These are phyloP conservation scores for Aphis gossypii DNA, from an alignment of 1,140 invertebrate species.

Conservation along the genomic window DNA sequence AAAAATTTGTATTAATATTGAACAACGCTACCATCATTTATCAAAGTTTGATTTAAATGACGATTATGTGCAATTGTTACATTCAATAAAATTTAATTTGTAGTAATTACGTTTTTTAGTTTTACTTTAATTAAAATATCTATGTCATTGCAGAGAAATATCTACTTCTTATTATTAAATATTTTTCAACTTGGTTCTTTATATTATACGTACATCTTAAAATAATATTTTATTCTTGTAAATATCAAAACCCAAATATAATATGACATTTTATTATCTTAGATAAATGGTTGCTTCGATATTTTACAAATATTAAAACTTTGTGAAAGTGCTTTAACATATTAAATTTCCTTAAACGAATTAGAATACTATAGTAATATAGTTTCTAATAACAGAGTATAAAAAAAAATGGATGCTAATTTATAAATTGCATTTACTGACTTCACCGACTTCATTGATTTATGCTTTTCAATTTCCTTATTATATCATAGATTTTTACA, in stretches of 20 bases:
- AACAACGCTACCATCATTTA: neutral
- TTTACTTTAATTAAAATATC: neutral
- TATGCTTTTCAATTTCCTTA: neutral
- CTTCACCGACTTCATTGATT: neutral
- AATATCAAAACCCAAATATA: neutral
- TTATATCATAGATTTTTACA: neutral
- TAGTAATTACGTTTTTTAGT: neutral
- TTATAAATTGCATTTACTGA: neutral
- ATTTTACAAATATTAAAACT: neutral
- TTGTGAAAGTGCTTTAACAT: neutral
- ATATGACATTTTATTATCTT: conserved; percentile 7
- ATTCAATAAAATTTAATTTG: neutral
- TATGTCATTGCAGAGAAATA: neutral
- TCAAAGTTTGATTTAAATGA: neutral
- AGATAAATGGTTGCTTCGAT: neutral
- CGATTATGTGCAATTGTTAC: neutral
- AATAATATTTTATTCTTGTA: neutral
- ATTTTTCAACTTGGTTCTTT: neutral
- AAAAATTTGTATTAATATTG: neutral
- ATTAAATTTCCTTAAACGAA: neutral
- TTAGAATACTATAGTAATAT: neutral
- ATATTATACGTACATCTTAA: neutral
- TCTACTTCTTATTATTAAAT: neutral
- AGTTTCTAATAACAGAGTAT: neutral
- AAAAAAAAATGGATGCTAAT: neutral